Evolutionary conservation across 2,113 vertebrate genomes (phyloP), one percentile per base, ranked within the genome.

Genomic region (Embiotoca jacksoni): DNA sequence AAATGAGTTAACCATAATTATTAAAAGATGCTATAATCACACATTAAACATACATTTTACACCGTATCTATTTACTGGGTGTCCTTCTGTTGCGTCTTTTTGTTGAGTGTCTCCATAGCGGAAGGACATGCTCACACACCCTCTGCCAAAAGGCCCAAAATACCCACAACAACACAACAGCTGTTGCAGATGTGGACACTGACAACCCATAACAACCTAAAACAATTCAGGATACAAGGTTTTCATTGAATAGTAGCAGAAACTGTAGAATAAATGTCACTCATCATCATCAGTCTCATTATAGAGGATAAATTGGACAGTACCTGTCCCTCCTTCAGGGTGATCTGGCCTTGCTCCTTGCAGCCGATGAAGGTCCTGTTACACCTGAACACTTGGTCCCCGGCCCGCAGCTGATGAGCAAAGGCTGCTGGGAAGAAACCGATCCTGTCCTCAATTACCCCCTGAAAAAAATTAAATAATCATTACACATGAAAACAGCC

Each of bases 271-370:
- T 50, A 6, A 50, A 1, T n/a, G 6, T n/a, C 49, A 6, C 7
- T 50, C 49, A 16, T 50, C 49, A 3, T 50, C 15, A 13, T 44
- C 13, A 44, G 10, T 13, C 3, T n/a, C 49, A 50, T 50, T 7
- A 49, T 5, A 16, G 47, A 16, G 47, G 47, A 2, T 35, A 54
- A 16, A 71, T 16, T 16, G 10, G 1, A 10, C 30, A 32, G n/a
- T 89, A 99, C 98, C 95, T 99, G 98, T 68, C 97, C 98, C 83
- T 99, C 97, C 81, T 99, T 99, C 81, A 99, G 89, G 3, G 96
- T 98, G 91, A 98, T 97, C 89, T 99, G 97, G 31, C 97, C 97
- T 89, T 98, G 97, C 60, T 99, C 97, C 85, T 97, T 98, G 90
- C 96, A 97, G 77, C 98, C 98, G 5, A 95, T 96, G 92, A 98